Evolutionary conservation across 2,888 invertebrate species (phyloP).

Genomic region (Platynereis dumerilii): DNA sequence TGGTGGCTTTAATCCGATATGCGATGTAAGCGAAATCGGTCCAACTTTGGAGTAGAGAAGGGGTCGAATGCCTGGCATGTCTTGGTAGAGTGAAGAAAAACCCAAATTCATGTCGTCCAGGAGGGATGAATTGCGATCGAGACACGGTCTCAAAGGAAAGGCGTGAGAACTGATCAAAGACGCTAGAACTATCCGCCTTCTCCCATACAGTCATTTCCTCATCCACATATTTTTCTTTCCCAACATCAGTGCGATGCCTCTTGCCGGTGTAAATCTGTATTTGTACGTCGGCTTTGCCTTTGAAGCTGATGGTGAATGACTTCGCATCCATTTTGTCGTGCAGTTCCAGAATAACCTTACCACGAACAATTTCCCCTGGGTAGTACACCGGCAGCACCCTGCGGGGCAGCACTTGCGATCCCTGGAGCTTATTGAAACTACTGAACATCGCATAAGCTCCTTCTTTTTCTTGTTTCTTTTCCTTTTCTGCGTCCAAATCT

Average conservation of each 20-base stretch:
- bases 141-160: too few species aligned
- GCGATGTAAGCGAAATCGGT: conserved; percentile 1
- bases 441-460: too few species aligned
- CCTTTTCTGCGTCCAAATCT: too few species aligned
- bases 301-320: conserved; percentile 5
- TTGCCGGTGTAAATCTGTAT: conserved; percentile 2
- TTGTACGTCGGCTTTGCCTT: conserved; percentile 6
- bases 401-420: not conserved
- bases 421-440: too few species aligned
- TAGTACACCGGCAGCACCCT: conserved; percentile 12
- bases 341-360: conserved; percentile 8
- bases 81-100: conserved; percentile 8
- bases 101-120: conserved; percentile 8
- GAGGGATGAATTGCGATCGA: not conserved
- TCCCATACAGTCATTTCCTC: conserved; percentile 7
- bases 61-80: not conserved
- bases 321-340: conserved; percentile 7
- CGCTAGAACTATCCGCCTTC: too few species aligned
- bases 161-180: too few species aligned
- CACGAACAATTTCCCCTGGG: conserved; percentile 19
- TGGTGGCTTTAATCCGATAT: conserved; percentile 17
- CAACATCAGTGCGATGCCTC: conserved; percentile 4
- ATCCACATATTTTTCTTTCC: not conserved
- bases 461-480: too few species aligned
- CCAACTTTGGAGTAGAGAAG: conserved; percentile 1